Percentiles rank a stretch among this genome's conserved stretches.
phyloP scores from a whole-genome alignment of 2,888 invertebrate species.

The Malthinus flaveolus region DNA sequence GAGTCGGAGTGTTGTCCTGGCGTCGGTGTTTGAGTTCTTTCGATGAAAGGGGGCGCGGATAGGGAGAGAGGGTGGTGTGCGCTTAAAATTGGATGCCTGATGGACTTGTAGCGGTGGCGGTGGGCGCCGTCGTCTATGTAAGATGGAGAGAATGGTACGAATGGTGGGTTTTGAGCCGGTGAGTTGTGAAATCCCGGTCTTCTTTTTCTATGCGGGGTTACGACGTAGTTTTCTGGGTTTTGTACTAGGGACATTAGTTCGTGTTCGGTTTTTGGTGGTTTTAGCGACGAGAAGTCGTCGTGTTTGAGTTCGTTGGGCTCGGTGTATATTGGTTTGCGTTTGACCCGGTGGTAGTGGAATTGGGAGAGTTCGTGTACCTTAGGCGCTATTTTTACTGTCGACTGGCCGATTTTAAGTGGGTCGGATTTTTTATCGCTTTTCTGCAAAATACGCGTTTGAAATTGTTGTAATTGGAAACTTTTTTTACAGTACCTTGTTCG shows the following conservation, averaged over 20 bases:
- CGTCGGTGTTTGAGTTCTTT: conserved; percentile 65
- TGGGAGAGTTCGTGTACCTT: conserved; percentile 60
- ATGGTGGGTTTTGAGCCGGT: conserved; percentile 84
- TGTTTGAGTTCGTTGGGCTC: conserved; percentile 74
- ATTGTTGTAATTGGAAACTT: too few relatives aligned
- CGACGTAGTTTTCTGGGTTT: conserved; percentile 79
- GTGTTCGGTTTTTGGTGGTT: conserved; percentile 66
- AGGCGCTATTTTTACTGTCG: conserved; percentile 64
- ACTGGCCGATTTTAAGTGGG: conserved; percentile 63
- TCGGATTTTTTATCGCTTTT: conserved; percentile 48
- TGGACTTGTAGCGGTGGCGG: conserved; percentile 62
- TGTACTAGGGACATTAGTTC: conserved; percentile 71
- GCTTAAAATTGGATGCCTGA: conserved; percentile 59
- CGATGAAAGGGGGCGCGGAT: conserved; percentile 74
- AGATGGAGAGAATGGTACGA: conserved; percentile 79
- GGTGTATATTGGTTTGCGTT: conserved; percentile 64
- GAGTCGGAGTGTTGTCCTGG: conserved; percentile 54
- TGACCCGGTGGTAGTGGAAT: conserved; percentile 57
- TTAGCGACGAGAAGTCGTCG: conserved; percentile 68
- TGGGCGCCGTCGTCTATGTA: conserved; percentile 72
- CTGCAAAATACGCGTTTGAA: conserved; percentile 39
- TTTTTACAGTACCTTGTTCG: conserved; percentile 39
- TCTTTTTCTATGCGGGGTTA: conserved; percentile 84
- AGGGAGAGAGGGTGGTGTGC: conserved; percentile 71
- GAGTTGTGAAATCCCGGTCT: conserved; percentile 86